Base-by-base conservation (phyloP, 1,140 invertebrate species). In the Diorhabda sublineata region DNA sequence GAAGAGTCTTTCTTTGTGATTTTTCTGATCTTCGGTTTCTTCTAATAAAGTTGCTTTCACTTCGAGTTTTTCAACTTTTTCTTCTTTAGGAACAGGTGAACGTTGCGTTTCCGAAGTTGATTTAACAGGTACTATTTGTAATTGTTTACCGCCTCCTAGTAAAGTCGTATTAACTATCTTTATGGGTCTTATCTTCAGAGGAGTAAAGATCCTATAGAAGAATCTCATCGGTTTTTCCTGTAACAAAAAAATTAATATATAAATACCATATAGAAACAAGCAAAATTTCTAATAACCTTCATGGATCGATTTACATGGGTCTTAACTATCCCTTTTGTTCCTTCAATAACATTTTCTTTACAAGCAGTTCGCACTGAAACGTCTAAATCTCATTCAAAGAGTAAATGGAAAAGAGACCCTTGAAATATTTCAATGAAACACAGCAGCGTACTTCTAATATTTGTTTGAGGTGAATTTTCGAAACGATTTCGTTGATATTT, bases 141-240 rank as follows among this genome's bases (percentile, higher is more conserved):
- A 63, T 67, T 80, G 78, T 66, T 78, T 80, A 6, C 70, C 71
- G 7, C 76, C 79, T 3, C 71, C 73, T 0, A 75, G 70, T 6
- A 71, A 63, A n/a, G 74, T 60, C 8, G 79, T 77, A 67, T 77
- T 79, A 41, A 81, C 74, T 64, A 81, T 81, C 66, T 75, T 77
- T 61, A 81, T 81, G 5, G 79, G 79, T 66, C 77, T 73, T 6
- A 80, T 75, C 63, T 79, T 79, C 73, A 78, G 60, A 5, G 79
- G 79, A 0, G 74, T 80, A 74, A 80, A 81, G 69, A 89, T 84
- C 41, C 83, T 82, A 71, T 88, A 89, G 73, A 87, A 87, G 70
- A 89, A 88, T 66, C 86, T 79, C 84, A 89, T 86, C 0, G 88
- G 88, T 63, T 84, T 85, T 66, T 83, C 84, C 87, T 89, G 79